Evolutionary conservation across 2,113 vertebrate genomes (phyloP).

Genomic region (Heptranchias perlo): DNA sequence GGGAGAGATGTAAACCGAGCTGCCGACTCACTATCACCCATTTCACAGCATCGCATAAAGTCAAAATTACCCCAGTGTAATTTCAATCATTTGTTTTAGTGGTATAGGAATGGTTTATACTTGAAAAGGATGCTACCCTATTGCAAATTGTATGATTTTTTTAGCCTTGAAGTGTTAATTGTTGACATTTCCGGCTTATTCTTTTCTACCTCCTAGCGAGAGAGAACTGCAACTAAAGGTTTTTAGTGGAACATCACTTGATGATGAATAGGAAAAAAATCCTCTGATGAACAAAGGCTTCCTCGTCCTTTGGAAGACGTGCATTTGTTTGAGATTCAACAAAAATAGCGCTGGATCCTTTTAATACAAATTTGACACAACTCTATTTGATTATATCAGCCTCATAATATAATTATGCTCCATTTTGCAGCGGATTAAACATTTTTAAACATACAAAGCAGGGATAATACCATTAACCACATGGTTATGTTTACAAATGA

Average conservation of each 20-base stretch:
- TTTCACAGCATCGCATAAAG: neutral
- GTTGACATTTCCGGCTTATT: neutral
- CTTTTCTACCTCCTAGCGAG: neutral
- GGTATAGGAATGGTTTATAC: neutral
- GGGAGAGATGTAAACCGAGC: neutral
- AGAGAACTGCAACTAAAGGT: neutral
- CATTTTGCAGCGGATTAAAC: neutral
- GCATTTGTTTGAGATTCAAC: neutral
- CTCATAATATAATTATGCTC: neutral
- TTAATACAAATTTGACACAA: neutral
- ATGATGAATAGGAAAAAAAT: neutral
- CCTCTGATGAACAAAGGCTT: slow-evolving; percentile 11
- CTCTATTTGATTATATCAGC: neutral
- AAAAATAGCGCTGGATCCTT: neutral
- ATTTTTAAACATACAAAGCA: neutral
- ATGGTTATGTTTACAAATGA: neutral
- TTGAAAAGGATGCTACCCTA: neutral
- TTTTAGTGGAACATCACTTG: neutral
- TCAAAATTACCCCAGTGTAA: neutral
- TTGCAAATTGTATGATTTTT: neutral
- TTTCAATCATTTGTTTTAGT: neutral
- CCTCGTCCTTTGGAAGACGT: neutral
- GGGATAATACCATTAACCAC: neutral
- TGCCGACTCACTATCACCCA: neutral
- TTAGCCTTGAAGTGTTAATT: neutral